Conservation (phyloP, 2,113 vertebrate species). For the Calidris pygmaea region DNA sequence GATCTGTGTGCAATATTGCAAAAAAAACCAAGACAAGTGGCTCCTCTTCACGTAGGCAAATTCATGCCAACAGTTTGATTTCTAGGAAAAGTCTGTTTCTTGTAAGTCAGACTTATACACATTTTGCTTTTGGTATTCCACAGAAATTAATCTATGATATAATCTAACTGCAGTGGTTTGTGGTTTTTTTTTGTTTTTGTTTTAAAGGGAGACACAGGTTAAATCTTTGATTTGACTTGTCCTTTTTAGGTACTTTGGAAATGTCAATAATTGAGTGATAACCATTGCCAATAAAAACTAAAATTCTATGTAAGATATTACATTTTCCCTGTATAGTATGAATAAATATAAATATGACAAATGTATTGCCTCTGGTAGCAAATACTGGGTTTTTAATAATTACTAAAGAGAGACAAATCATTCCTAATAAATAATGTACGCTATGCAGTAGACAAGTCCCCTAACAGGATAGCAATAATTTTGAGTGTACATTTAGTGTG, state of each 20-base stretch:
- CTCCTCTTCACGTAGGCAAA: background rate
- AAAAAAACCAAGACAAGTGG: background rate
- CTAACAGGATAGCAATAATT: background rate
- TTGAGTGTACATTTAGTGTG: background rate
- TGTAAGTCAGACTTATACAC: background rate
- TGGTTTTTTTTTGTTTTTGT: no score
- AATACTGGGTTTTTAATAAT: slow-evolving; percentile 15
- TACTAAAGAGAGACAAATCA: slow-evolving; percentile 12
- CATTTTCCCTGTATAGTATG: background rate
- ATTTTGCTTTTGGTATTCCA: background rate
- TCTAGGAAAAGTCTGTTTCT: slow-evolving; percentile 6
- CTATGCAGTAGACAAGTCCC: background rate
- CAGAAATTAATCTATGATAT: background rate
- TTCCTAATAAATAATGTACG: slow-evolving; percentile 37
- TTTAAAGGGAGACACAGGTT: background rate
- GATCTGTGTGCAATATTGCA: background rate
- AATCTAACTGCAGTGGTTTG: background rate
- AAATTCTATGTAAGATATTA: background rate
- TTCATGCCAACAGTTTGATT: background rate
- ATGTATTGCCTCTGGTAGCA: background rate
- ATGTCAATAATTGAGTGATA: background rate
- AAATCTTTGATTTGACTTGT: background rate
- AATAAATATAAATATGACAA: slow-evolving; percentile 11
- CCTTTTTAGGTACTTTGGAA: background rate
- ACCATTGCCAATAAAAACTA: background rate